A percentile compares a stretch with the other conserved stretches of the same genome.
Evolutionary conservation across 2,888 invertebrate genomes (phyloP).

Genomic region (Sphecodes monilicornis): DNA sequence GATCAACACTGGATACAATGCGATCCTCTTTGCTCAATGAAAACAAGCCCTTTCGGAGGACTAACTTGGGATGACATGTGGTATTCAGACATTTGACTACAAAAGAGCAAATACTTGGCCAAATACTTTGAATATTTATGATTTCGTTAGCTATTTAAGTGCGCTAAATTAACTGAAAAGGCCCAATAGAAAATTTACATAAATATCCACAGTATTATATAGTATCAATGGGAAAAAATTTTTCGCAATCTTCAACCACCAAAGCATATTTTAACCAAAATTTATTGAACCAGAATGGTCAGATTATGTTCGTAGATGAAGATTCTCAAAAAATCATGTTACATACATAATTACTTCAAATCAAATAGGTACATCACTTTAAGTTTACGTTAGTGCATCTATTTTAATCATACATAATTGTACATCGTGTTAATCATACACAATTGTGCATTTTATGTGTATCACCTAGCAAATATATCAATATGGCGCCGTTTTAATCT

Average conservation of each 20-base stretch:
- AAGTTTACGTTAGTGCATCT: too few species aligned
- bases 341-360: too few species aligned
- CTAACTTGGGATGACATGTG: slow-evolving; percentile 3
- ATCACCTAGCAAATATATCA: too few species aligned
- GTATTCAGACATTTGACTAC: not conserved
- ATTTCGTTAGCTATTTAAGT: not conserved
- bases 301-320: too few species aligned
- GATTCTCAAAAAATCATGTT: too few species aligned
- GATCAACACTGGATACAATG: slow-evolving; percentile 6
- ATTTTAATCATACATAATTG: too few species aligned
- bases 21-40: slow-evolving; percentile 18
- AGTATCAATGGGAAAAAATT: not conserved
- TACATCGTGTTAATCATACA: too few species aligned
- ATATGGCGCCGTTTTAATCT: too few species aligned
- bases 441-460: too few species aligned
- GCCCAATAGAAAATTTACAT: not conserved
- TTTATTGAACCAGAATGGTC: too few species aligned
- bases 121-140: not conserved
- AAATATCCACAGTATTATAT: not conserved
- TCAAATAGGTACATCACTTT: too few species aligned
- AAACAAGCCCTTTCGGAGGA: slow-evolving; percentile 7
- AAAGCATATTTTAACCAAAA: too few species aligned
- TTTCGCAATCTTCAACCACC: not conserved
- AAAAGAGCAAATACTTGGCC: not conserved
- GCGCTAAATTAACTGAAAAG: not conserved